A percentile compares a stretch with the other conserved stretches of the same genome.
These are phyloP conservation scores for Poecilobothrus nobilitatus DNA, from an alignment of 2,888 invertebrate genomes.

Conservation along the genomic window DNA sequence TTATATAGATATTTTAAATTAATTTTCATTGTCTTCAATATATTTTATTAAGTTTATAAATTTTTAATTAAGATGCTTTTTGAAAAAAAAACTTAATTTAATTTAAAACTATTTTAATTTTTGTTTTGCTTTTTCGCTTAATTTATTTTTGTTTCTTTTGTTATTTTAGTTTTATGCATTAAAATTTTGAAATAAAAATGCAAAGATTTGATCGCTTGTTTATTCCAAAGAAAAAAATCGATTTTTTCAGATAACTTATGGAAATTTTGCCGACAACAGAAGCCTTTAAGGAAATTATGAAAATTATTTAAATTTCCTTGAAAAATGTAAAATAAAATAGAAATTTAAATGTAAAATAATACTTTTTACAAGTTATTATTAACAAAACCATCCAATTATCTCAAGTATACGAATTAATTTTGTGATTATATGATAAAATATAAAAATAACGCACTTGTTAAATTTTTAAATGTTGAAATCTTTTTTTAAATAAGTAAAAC, in stretches of 20 bases:
- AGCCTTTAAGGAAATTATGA: background rate
- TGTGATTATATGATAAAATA: background rate
- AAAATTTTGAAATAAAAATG: no score
- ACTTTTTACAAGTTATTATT: background rate
- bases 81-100: no score
- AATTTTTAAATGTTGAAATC: background rate
- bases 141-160: no score
- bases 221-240: background rate
- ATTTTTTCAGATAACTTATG: background rate
- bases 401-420: constrained; percentile 1
- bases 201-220: background rate
- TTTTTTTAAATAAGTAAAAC: background rate
- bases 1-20: no score
- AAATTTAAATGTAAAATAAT: background rate
- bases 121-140: no score
- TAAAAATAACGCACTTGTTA: background rate
- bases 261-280: background rate
- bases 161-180: no score
- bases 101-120: no score
- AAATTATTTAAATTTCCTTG: background rate
- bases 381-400: constrained; percentile 1
- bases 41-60: no score
- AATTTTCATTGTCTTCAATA: no score
- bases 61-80: no score
- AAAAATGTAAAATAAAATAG: background rate